phyloP scores from a whole-genome alignment of 2,113 vertebrate species.

The Mellivora capensis region DNA sequence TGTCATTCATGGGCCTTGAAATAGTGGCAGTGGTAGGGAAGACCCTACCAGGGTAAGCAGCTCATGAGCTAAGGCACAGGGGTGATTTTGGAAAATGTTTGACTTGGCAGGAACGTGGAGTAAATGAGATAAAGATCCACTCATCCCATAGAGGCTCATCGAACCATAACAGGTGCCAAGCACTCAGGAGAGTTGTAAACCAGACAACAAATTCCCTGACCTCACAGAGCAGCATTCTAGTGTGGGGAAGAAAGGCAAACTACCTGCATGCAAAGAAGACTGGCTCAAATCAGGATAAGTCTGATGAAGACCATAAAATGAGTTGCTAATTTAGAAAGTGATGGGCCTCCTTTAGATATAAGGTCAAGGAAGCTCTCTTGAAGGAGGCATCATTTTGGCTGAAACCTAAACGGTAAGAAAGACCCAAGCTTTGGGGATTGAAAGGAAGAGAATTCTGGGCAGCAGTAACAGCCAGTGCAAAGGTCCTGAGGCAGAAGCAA shows the following conservation, averaged over 20 bases:
- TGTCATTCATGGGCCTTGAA: neutral
- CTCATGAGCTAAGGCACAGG: neutral
- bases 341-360: neutral
- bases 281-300: neutral
- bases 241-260: neutral
- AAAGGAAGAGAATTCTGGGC: neutral
- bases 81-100: neutral
- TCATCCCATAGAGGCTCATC: neutral
- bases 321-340: neutral
- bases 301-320: neutral
- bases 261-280: neutral
- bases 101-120: neutral
- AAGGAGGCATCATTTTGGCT: neutral
- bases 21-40: neutral
- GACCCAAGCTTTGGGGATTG: neutral
- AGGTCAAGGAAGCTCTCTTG: neutral
- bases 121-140: neutral
- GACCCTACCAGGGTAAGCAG: neutral
- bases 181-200: neutral
- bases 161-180: neutral
- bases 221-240: neutral
- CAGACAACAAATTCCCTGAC: neutral
- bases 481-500: neutral
- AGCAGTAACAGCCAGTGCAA: neutral
- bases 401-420: neutral